phyloP scores from a whole-genome alignment of 1,140 invertebrate species.

The Drosophila ficusphila region DNA sequence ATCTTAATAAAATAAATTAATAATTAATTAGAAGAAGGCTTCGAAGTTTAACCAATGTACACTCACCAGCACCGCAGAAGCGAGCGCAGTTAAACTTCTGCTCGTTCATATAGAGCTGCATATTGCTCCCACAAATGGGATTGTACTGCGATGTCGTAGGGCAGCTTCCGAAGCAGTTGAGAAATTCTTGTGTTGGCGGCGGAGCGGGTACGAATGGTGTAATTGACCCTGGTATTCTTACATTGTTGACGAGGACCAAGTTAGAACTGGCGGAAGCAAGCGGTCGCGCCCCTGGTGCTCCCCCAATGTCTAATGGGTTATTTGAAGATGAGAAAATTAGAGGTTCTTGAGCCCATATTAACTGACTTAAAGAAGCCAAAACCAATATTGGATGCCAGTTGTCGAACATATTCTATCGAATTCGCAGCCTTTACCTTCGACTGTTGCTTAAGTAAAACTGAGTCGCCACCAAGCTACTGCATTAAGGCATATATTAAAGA shows the following conservation, averaged over 20 bases:
- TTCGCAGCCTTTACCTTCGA: constrained; percentile 1
- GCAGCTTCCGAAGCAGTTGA: constrained; percentile 84
- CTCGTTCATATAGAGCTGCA: constrained; percentile 87
- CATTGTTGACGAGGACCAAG: constrained; percentile 74
- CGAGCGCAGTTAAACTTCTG: constrained; percentile 86
- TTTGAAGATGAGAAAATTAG: constrained; percentile 39
- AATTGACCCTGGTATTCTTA: constrained; percentile 38
- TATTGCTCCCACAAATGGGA: constrained; percentile 89
- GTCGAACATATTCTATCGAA: constrained; percentile 13
- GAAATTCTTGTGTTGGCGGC: constrained; percentile 61
- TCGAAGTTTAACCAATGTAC: constrained; percentile 35
- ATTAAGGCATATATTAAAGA: not conserved
- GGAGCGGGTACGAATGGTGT: constrained; percentile 56
- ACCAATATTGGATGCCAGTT: not conserved
- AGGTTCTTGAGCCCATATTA: constrained; percentile 18
- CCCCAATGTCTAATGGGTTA: not conserved
- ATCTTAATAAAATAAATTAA: constrained; percentile 37
- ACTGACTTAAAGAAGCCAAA: not conserved
- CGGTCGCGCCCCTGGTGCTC: not conserved
- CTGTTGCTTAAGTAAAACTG: constrained; percentile 5
- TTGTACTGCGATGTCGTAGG: constrained; percentile 87
- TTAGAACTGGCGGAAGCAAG: not conserved
- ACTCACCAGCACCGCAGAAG: constrained; percentile 86
- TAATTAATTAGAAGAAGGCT: not conserved
- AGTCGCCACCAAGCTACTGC: not conserved